phyloP scores from a whole-genome alignment of 2,797 vertebrate species.

The Sebastiscus tertius region DNA sequence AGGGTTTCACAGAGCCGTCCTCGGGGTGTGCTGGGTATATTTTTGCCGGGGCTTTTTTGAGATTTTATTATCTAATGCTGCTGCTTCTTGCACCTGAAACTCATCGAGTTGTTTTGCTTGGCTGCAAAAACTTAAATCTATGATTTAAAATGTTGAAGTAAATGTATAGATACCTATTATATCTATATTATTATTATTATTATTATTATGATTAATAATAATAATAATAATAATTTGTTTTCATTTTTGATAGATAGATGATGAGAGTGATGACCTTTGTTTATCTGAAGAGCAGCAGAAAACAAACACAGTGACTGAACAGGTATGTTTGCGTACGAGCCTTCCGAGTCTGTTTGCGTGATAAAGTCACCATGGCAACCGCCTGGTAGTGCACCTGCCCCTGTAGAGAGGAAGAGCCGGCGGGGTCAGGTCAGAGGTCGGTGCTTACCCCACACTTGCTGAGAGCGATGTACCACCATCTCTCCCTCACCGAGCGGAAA shows the following conservation, averaged over 20 bases:
- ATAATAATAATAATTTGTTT: neutral
- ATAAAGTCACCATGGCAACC: constrained; percentile 16
- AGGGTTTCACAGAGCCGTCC: constrained; percentile 16
- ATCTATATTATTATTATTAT: neutral
- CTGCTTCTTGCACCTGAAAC: constrained; percentile 13
- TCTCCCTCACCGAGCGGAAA: constrained; percentile 92
- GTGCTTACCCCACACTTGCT: constrained; percentile 94
- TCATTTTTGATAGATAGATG: neutral
- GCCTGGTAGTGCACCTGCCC: neutral
- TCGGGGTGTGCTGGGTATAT: constrained; percentile 5
- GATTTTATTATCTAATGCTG: constrained; percentile 36
- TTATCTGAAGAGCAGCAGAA: constrained; percentile 13
- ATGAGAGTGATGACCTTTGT: neutral
- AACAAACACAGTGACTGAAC: neutral
- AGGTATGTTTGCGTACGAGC: neutral
- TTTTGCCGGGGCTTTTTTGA: constrained; percentile 6
- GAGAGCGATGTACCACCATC: constrained; percentile 96
- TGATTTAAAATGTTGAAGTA: neutral
- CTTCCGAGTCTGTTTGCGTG: neutral
- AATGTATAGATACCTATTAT: neutral
- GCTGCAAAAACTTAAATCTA: constrained; percentile 1
- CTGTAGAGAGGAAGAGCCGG: neutral
- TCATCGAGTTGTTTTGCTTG: neutral
- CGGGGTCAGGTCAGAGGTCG: constrained; percentile 25
- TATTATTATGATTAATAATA: neutral